phyloP scores from a whole-genome alignment of 2,797 vertebrate genomes.

The Schizopygopsis pylzovi region DNA sequence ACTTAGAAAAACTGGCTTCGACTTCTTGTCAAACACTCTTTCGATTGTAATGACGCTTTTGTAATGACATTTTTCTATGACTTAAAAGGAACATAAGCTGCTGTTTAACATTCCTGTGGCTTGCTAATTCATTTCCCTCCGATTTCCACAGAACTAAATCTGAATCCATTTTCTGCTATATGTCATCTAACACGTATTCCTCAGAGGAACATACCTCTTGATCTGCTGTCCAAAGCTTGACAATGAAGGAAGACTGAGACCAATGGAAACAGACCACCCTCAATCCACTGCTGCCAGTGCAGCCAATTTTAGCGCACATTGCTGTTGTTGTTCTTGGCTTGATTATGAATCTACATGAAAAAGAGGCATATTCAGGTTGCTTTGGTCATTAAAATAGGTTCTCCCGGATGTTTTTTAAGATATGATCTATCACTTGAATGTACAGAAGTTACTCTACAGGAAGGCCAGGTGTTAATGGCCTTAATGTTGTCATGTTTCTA shows the following conservation, averaged over 20 bases:
- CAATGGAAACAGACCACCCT: constrained; percentile 14
- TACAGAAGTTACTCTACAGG: constrained; percentile 7
- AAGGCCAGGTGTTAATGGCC: not conserved
- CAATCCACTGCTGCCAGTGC: not conserved
- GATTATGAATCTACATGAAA: not conserved
- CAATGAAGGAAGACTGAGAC: constrained; percentile 3
- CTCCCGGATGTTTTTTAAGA: constrained; percentile 1
- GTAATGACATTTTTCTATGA: not conserved
- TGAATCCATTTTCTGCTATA: not conserved
- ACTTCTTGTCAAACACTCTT: not conserved
- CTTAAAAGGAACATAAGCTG: not conserved
- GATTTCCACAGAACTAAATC: constrained; percentile 13
- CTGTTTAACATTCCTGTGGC: constrained; percentile 22
- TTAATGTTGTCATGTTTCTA: constrained; percentile 20
- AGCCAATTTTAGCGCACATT: not conserved
- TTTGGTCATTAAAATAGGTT: not conserved
- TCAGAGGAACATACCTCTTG: not conserved
- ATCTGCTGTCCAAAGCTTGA: not conserved
- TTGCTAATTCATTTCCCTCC: not conserved
- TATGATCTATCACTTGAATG: constrained; percentile 4
- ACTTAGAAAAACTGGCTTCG: not conserved
- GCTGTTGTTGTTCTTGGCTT: constrained; percentile 34
- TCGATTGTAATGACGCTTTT: not conserved
- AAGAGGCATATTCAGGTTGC: constrained; percentile 5
- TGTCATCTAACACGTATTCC: not conserved